These are phyloP conservation scores for Rhea pennata DNA, from an alignment of 2,113 vertebrate species.

Conservation along the genomic window DNA sequence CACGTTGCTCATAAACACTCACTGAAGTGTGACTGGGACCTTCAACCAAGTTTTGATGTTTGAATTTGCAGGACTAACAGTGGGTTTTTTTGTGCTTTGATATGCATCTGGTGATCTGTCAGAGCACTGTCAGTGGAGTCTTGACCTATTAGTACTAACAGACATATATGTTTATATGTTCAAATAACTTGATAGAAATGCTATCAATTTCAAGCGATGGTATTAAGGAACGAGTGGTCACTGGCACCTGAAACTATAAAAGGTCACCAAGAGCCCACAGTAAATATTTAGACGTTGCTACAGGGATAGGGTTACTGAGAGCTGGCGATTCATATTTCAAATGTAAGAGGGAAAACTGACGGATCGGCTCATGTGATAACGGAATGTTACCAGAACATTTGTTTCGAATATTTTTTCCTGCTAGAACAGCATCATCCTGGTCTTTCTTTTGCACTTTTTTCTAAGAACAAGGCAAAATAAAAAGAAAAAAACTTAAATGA, in stretches of 20 bases:
- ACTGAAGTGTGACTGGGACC: neutral
- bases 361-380: neutral
- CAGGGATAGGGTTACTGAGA: neutral
- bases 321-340: neutral
- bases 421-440: neutral
- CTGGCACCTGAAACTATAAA: neutral
- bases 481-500: neutral
- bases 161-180: neutral
- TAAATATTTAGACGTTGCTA: constrained; percentile 4
- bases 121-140: neutral
- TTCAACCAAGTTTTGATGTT: neutral
- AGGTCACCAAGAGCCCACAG: neutral
- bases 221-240: neutral
- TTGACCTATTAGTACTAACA: neutral
- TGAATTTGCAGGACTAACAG: neutral
- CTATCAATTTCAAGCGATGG: neutral
- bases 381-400: neutral
- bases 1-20: rapidly evolving
- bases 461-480: neutral
- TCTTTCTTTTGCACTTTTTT: neutral
- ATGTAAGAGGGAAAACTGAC: neutral
- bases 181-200: neutral
- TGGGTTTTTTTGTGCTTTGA: neutral
- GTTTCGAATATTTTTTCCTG: neutral
- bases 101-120: neutral